Percentiles rank a stretch among this genome's conserved stretches.
phyloP scores from a whole-genome alignment of 2,113 vertebrate species.

The Amia ocellicauda region DNA sequence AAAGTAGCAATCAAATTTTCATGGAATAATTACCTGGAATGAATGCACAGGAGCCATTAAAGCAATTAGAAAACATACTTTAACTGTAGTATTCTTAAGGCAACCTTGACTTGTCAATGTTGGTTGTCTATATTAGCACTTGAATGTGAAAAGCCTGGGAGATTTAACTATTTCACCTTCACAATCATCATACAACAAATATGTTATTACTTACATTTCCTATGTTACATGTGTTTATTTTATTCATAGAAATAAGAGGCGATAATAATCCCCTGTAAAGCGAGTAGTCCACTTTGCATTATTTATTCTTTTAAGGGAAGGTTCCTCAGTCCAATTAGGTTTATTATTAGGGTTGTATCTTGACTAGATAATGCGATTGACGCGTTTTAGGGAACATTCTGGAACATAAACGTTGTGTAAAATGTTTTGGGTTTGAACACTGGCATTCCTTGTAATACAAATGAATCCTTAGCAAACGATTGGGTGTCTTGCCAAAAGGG shows the following conservation, averaged over 20 bases:
- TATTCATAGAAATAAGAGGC: neutral
- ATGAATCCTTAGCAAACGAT: conserved; percentile 56
- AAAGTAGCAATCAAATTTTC: conserved; percentile 69
- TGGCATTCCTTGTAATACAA: no score
- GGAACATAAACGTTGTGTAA: no score
- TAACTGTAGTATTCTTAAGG: neutral
- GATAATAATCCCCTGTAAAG: no score
- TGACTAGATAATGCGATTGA: no score
- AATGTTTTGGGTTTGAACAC: no score
- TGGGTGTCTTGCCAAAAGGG: conserved; percentile 57
- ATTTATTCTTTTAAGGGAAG: no score
- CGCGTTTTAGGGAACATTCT: no score
- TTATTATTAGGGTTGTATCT: no score
- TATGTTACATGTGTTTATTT: neutral
- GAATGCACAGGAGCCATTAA: conserved; percentile 70
- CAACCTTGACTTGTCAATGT: conserved; percentile 1
- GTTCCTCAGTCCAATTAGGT: no score
- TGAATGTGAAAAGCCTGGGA: neutral
- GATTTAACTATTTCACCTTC: neutral
- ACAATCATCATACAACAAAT: no score
- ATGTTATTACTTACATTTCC: neutral
- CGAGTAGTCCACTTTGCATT: no score
- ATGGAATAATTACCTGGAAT: conserved; percentile 68
- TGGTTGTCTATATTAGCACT: neutral
- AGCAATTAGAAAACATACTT: conserved; percentile 59